A percentile compares a stretch with the other conserved stretches of the same genome.
phyloP scores from a whole-genome alignment of 2,888 invertebrate genomes.

The Colostygia pectinataria region DNA sequence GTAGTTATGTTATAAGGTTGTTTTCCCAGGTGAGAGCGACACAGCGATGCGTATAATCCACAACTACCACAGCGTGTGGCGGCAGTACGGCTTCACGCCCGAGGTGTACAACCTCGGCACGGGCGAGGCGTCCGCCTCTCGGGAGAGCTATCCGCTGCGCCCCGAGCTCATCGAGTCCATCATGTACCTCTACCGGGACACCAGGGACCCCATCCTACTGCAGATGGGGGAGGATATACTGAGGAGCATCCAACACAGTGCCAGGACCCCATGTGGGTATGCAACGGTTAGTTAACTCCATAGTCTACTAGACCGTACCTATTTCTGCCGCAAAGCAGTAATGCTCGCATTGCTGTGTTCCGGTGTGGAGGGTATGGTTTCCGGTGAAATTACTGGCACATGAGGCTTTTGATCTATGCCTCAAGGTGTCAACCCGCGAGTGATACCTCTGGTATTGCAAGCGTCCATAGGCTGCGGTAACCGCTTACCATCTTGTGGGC shows the following conservation, averaged over 20 bases:
- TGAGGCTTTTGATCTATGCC: no score
- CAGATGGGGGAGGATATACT: slow-evolving; percentile 97
- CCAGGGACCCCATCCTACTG: slow-evolving; percentile 95
- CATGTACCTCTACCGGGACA: slow-evolving; percentile 97
- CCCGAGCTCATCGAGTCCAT: slow-evolving; percentile 98
- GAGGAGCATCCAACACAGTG: slow-evolving; percentile 95
- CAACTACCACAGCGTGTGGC: slow-evolving; percentile 98
- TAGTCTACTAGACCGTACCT: no score
- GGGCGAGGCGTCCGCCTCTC: slow-evolving; percentile 90
- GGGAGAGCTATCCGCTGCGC: slow-evolving; percentile 95
- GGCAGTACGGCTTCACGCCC: slow-evolving; percentile 98
- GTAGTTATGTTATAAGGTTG: neutral
- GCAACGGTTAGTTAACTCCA: slow-evolving; percentile 95
- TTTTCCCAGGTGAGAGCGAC: slow-evolving; percentile 89
- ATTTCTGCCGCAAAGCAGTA: no score
- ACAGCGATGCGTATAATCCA: slow-evolving; percentile 96
- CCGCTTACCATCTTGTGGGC: no score
- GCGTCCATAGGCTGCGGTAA: no score
- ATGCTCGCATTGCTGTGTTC: no score
- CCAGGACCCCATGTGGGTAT: slow-evolving; percentile 97
- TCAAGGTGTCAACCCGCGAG: no score
- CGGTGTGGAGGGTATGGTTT: no score
- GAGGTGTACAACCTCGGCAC: slow-evolving; percentile 98
- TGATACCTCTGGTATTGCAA: no score
- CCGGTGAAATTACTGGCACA: no score